Percentiles rank a stretch among this genome's conserved stretches.
phyloP scores from a whole-genome alignment of 2,888 invertebrate species.

The Chymomyza amoena region DNA sequence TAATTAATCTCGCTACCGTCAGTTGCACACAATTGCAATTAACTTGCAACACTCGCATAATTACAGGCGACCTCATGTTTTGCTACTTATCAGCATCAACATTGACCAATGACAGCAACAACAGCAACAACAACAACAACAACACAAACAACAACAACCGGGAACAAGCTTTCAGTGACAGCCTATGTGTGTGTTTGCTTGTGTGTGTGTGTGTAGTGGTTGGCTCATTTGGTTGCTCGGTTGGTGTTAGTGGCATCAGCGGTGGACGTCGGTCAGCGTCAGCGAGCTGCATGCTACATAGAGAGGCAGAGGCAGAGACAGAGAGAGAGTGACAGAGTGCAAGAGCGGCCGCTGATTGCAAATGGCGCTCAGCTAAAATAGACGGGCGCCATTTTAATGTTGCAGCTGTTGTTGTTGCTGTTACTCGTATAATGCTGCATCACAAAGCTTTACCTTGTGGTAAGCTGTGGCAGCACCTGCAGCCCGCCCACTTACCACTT shows the following conservation, averaged over 20 bases:
- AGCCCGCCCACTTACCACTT: not conserved
- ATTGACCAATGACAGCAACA: constrained; percentile 50
- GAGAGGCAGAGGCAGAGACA: no score
- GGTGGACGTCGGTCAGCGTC: constrained; percentile 2
- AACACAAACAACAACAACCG: constrained; percentile 20
- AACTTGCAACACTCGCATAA: constrained; percentile 77
- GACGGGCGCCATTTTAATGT: constrained; percentile 21
- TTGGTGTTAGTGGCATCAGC: constrained; percentile 47
- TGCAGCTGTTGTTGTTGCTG: not conserved
- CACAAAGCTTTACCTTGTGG: constrained; percentile 24
- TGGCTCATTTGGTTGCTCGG: constrained; percentile 66
- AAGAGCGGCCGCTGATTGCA: constrained; percentile 57
- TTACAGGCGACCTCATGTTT: constrained; percentile 76
- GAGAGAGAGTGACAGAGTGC: not conserved
- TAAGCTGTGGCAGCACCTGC: constrained; percentile 21
- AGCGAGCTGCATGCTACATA: no score
- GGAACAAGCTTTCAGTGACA: constrained; percentile 43
- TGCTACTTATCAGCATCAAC: constrained; percentile 75
- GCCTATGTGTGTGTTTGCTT: constrained; percentile 21
- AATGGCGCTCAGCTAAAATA: constrained; percentile 35
- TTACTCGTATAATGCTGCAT: not conserved
- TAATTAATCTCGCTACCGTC: constrained; percentile 77
- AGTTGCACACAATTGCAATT: constrained; percentile 77
- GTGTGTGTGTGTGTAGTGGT: constrained; percentile 40
- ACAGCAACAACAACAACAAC: constrained; percentile 16